Conservation (phyloP, 2,113 vertebrate genomes). For the Phaethornis superciliosus region DNA sequence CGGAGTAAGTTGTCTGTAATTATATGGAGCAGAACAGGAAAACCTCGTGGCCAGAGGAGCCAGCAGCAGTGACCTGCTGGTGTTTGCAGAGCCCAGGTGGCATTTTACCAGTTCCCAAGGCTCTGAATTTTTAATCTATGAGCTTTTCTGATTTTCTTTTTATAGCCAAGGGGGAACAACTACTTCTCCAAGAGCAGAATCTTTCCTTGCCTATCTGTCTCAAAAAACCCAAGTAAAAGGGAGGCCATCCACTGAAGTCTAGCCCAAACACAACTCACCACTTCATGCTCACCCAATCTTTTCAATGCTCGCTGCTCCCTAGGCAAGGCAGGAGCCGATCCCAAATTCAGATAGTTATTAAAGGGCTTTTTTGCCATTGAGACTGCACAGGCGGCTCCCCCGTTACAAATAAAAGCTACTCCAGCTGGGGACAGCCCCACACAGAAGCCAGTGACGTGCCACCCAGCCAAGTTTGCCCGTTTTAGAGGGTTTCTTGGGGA, state of each 20-base stretch:
- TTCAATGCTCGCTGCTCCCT: rapidly evolving
- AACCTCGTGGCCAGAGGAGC: background rate
- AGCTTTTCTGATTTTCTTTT: background rate
- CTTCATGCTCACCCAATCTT: rapidly evolving
- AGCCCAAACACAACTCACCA: rapidly evolving
- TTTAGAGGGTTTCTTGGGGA: background rate
- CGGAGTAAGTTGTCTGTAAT: background rate
- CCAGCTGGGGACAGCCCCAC: rapidly evolving
- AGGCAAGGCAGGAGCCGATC: background rate
- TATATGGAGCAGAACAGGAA: background rate
- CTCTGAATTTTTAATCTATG: background rate
- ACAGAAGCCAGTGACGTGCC: background rate
- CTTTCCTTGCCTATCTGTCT: background rate
- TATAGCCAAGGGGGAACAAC: background rate
- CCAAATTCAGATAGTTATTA: background rate
- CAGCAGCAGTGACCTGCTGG: background rate
- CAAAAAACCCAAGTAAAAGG: background rate
- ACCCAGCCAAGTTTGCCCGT: background rate
- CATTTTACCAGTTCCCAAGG: background rate
- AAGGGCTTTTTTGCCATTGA: background rate
- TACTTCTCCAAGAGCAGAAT: background rate
- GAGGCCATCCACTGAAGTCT: background rate
- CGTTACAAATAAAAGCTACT: background rate
- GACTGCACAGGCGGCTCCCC: background rate
- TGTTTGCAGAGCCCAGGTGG: background rate